phyloP scores from a whole-genome alignment of 2,113 vertebrate species.

The Dolichallabes microphthalmus region DNA sequence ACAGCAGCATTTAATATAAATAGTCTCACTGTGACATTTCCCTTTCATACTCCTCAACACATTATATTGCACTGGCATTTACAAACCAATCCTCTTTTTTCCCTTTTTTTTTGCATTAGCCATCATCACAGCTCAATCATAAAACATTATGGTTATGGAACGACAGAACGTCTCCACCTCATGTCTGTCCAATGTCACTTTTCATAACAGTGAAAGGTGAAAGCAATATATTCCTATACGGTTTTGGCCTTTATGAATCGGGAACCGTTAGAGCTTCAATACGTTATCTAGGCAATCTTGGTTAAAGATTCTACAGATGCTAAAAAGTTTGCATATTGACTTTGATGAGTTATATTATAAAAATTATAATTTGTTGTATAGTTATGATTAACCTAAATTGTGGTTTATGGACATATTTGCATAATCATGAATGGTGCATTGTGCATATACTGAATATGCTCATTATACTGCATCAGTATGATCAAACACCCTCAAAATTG shows the following conservation, averaged over 20 bases:
- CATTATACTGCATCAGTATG: neutral
- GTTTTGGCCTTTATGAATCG: constrained; percentile 31
- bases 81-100: constrained; percentile 57
- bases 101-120: constrained; percentile 57
- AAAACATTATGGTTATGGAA: constrained; percentile 63
- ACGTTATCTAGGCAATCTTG: constrained; percentile 3
- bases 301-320: neutral
- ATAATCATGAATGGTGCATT: neutral
- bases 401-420: neutral
- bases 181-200: constrained; percentile 34
- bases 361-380: neutral
- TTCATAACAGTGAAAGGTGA: constrained; percentile 36
- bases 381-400: neutral
- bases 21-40: constrained; percentile 73
- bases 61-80: constrained; percentile 71
- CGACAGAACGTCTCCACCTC: constrained; percentile 52
- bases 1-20: constrained; percentile 67
- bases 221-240: constrained; percentile 38
- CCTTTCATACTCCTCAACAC: constrained; percentile 66
- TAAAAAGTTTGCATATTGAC: neutral
- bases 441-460: neutral
- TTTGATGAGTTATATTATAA: neutral
- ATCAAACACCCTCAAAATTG: neutral
- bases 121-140: constrained; percentile 67
- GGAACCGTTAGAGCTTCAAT: neutral